Base-by-base conservation (phyloP, 2,888 invertebrate species). In the Pterostichus niger region DNA sequence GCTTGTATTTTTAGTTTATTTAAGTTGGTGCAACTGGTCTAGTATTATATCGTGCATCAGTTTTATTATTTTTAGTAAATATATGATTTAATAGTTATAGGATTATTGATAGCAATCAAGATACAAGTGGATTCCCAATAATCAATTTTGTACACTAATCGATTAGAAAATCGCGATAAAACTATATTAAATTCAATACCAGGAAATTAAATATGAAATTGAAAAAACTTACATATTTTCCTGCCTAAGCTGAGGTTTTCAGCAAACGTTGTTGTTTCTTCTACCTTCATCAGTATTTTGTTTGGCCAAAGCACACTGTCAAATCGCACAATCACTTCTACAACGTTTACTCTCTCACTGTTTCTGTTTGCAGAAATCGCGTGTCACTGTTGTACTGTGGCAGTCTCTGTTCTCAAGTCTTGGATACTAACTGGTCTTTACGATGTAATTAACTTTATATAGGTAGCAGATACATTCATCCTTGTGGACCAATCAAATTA, bases 391-490 rank as follows among this genome's bases (percentile, higher is more conserved):
- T 13, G 44, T 44, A 44, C 76, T 76, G 15, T 71, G 15, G 44
- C 68, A 44, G 56, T 33, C 54, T 33, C 33, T 40, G 33, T 64
- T 64, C 33, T 35, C 44, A 68, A 44, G 40, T 7, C 76, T 33
- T 33, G 35, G 49, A 11, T 31, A 52, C 54, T 76, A 76, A 76
- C 76, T 76, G 76, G 76, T 76, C 76, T 76, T 76, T 76, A 76
- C 76, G 56, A 56, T 56, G 76, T 76, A 76, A 76, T 76, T 76
- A 76, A 76, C 54, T 76, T 76, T 76, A 76, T 76, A 76, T 76
- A 76, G 54, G 56, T 56, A 54, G 54, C 68, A 56, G 40, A 56
- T 35, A 76, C 76, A 76, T 76, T 54, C 54, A 33, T 46, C 3
- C 52, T 46, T 46, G 11, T n/a, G 6, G 75, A 40, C 76, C 76